Conservation (phyloP, 2,113 vertebrate species). For the Leucoraja erinaceus region DNA sequence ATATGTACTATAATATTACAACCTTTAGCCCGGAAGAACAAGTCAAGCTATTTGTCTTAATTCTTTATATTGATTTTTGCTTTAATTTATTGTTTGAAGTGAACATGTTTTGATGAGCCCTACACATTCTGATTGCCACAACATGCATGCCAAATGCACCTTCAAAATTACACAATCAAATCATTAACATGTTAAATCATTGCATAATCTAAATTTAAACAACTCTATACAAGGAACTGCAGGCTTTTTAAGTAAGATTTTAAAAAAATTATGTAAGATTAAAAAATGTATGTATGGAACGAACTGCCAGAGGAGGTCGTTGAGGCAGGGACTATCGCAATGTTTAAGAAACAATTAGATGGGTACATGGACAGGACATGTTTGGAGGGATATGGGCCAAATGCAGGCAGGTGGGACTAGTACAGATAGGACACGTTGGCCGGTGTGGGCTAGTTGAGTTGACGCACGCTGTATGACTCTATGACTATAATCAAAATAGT, state of each 20-base stretch:
- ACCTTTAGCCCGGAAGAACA: not conserved
- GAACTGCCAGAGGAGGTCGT: too few species aligned
- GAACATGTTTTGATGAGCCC: not conserved
- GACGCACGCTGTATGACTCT: too few species aligned
- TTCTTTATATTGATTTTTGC: not conserved
- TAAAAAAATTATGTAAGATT: too few species aligned
- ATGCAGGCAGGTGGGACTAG: too few species aligned
- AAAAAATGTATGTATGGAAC: too few species aligned
- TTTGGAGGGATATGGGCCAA: too few species aligned
- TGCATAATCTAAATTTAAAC: not conserved
- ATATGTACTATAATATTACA: not conserved
- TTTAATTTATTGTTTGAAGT: not conserved
- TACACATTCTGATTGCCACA: not conserved
- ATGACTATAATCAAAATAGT: not conserved
- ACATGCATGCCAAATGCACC: not conserved
- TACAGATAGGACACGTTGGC: too few species aligned
- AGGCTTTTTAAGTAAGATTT: not conserved
- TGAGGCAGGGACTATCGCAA: too few species aligned
- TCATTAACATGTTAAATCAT: not conserved
- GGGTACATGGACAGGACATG: too few species aligned
- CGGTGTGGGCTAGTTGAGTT: too few species aligned
- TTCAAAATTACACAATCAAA: not conserved
- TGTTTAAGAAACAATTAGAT: too few species aligned
- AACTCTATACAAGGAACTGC: not conserved
- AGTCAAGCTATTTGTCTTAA: not conserved